Conservation (phyloP, 2,888 invertebrate genomes). For the Tachystola acroxantha region DNA sequence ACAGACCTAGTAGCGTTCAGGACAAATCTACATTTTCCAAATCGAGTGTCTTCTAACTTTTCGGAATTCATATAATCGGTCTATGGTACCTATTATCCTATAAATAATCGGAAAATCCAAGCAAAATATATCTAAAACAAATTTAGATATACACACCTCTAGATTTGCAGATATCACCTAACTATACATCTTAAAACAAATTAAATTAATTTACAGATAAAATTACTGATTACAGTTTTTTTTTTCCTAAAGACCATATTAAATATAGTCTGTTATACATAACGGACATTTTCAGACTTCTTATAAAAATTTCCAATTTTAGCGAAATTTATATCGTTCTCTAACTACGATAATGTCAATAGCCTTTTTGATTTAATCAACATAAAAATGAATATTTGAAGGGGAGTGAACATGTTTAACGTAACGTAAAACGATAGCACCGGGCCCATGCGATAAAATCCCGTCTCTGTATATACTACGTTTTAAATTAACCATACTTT, state of each 20-base stretch:
- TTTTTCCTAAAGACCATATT: slow-evolving; percentile 61
- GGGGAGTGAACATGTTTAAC: slow-evolving; percentile 2
- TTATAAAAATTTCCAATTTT: slow-evolving; percentile 60
- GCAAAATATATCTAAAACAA: slow-evolving; percentile 45
- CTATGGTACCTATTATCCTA: slow-evolving; percentile 24
- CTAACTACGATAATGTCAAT: slow-evolving; percentile 39
- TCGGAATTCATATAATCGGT: slow-evolving; percentile 55
- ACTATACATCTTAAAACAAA: slow-evolving; percentile 68
- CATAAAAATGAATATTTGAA: slow-evolving; percentile 3
- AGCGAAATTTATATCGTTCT: slow-evolving; percentile 60
- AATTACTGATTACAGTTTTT: slow-evolving; percentile 59
- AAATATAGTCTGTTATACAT: slow-evolving; percentile 52
- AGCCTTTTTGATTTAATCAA: slow-evolving; percentile 11
- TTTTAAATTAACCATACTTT: slow-evolving; percentile 28
- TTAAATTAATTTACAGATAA: slow-evolving; percentile 60
- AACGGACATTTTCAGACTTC: slow-evolving; percentile 65
- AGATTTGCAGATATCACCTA: slow-evolving; percentile 56
- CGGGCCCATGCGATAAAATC: slow-evolving; percentile 49
- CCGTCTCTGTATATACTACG: slow-evolving; percentile 27
- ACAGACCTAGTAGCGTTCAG: too few relatives aligned
- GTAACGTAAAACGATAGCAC: slow-evolving; percentile 27
- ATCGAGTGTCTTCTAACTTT: too few relatives aligned
- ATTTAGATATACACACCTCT: slow-evolving; percentile 44
- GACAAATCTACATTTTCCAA: too few relatives aligned
- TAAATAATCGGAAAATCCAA: slow-evolving; percentile 41